Conservation (phyloP, 1,140 invertebrate species). For the Thaumetopoea pityocampa region DNA sequence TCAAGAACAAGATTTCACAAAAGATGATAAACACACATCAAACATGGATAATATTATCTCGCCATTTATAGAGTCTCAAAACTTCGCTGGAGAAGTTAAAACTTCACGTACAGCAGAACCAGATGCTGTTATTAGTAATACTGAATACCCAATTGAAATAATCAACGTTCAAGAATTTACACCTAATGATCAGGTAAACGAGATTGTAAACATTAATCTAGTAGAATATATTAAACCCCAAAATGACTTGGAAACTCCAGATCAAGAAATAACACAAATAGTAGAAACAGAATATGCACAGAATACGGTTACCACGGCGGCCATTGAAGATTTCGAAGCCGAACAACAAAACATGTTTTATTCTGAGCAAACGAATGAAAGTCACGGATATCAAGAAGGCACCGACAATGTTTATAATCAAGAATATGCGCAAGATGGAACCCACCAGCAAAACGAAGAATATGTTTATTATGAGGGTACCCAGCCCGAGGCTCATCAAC, state of each 20-base stretch:
- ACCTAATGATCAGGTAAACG: conserved; percentile 4
- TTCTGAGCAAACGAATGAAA: conserved; percentile 30
- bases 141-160: conserved; percentile 21
- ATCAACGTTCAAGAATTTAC: conserved; percentile 23
- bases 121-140: too few relatives aligned
- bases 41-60: too few relatives aligned
- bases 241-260: too few relatives aligned
- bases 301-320: conserved; percentile 15
- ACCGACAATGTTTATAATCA: conserved; percentile 11
- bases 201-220: conserved; percentile 20
- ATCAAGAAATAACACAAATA: background rate
- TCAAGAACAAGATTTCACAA: too few relatives aligned
- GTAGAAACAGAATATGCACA: conserved; percentile 7
- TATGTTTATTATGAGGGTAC: conserved; percentile 41
- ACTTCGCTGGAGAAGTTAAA: too few relatives aligned
- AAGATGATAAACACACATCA: too few relatives aligned
- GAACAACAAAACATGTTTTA: conserved; percentile 53
- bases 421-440: conserved; percentile 26
- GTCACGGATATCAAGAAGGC: conserved; percentile 29
- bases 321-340: conserved; percentile 41
- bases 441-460: conserved; percentile 35
- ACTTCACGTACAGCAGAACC: too few relatives aligned
- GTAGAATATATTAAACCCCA: too few relatives aligned
- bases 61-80: too few relatives aligned
- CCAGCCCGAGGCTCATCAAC: conserved; percentile 36